These are phyloP conservation scores for Nylanderia fulva DNA, from an alignment of 1,140 invertebrate genomes.

Conservation along the genomic window DNA sequence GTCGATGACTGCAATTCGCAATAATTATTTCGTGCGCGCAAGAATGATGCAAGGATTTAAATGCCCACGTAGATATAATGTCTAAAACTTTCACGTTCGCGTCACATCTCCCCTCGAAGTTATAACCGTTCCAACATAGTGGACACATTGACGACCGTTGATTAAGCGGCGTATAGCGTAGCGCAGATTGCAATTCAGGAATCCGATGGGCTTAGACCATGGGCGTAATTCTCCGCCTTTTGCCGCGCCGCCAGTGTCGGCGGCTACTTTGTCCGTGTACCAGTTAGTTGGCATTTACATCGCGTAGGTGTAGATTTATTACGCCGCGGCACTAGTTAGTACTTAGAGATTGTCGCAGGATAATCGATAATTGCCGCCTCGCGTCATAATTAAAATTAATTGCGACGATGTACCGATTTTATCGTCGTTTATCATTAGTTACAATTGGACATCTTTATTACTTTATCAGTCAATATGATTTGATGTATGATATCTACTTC, in stretches of 20 bases:
- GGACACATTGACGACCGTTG: constrained; percentile 62
- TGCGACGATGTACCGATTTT: constrained; percentile 2
- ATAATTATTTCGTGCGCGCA: not conserved
- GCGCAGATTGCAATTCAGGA: constrained; percentile 62
- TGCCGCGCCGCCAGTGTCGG: constrained; percentile 43
- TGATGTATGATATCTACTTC: not conserved
- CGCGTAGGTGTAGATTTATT: constrained; percentile 53
- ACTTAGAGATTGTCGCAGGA: constrained; percentile 50
- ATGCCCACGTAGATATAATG: not conserved
- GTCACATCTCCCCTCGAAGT: not conserved
- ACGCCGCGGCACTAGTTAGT: constrained; percentile 12
- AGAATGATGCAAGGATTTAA: not conserved
- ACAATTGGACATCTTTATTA: constrained; percentile 12
- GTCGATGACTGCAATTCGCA: not conserved
- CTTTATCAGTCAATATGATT: not conserved
- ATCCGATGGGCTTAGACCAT: constrained; percentile 54
- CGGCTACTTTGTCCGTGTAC: constrained; percentile 59
- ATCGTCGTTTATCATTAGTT: constrained; percentile 34
- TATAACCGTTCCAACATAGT: constrained; percentile 50
- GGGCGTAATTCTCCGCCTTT: constrained; percentile 45
- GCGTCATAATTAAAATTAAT: constrained; percentile 39
- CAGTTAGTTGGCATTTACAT: constrained; percentile 60
- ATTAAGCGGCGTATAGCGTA: constrained; percentile 21
- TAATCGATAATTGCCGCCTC: constrained; percentile 59
- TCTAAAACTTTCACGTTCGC: not conserved